Evolutionary conservation across 2,113 vertebrate species (phyloP), one percentile per base, ranked within the genome.

Genomic region (Limnothrissa miodon): DNA sequence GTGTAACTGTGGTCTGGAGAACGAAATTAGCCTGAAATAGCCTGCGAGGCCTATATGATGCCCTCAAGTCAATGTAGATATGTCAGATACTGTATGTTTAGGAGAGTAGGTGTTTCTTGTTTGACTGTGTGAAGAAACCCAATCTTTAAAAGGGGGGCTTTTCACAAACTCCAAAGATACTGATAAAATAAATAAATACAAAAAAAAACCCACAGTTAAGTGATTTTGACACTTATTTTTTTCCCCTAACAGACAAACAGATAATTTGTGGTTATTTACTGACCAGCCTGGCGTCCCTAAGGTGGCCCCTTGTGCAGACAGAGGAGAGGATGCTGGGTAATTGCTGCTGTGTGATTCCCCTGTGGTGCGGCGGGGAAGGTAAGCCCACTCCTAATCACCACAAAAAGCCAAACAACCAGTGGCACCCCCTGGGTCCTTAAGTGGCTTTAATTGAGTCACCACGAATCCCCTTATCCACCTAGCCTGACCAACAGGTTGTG

Each of bases 361-460:
- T 66, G 66, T 74, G 66, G 66, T 33, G 29, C 13, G 5, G 33
- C 15, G 29, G 13, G 33, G 66, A 74, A 33, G 66, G 66, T 74
- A 74, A 33, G 66, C 9, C 81, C 4, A 21, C 19, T n/a, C 15
- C 21, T 70, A 6, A 70, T 82, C n/a, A 10, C 59, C 66, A 74
- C 66, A 74, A 74, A 74, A 74, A 74, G 66, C 66, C 66, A 74
- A 74, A 74, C 33, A 33, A 36, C 66, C 11, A 36, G 29, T 17
- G 66, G 66, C 66, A 74, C 29, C 66, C 66, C 66, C 29, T 74
- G 66, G 66, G 66, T 33, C 33, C 66, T 36, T 74, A 74, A 74
- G 66, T 74, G 66, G 10, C 66, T 74, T 74, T 74, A 74, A 74
- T 74, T 74, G 66, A 74, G 66, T 74, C 66, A 33, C 33, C 66